These are phyloP conservation scores for Zosterops hypoxanthus DNA, from an alignment of 2,113 vertebrate species.

Conservation along the genomic window DNA sequence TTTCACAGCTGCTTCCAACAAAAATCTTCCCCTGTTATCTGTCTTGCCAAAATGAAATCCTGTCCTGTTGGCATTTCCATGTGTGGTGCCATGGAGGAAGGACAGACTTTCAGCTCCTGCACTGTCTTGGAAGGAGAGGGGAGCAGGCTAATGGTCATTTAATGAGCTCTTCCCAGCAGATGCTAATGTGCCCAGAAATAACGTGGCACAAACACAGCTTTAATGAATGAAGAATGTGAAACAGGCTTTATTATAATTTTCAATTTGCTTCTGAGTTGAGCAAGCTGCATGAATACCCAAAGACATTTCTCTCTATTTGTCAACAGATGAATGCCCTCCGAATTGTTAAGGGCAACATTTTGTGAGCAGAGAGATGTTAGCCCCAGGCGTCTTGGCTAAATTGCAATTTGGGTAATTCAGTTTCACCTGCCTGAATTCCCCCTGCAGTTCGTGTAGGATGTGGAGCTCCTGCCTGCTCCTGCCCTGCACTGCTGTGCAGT, in stretches of 20 bases:
- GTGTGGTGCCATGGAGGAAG: background rate
- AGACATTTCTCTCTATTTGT: constrained; percentile 44
- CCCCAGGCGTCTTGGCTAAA: constrained; percentile 63
- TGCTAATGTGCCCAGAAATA: background rate
- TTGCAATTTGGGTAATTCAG: constrained; percentile 59
- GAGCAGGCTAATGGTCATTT: constrained; percentile 11
- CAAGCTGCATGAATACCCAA: constrained; percentile 9
- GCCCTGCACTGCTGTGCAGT: constrained; percentile 51
- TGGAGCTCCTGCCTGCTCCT: constrained; percentile 5
- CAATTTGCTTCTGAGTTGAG: constrained; percentile 17
- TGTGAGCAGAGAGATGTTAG: constrained; percentile 9
- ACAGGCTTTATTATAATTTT: constrained; percentile 52
- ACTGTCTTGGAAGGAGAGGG: constrained; percentile 19
- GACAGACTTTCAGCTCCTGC: background rate
- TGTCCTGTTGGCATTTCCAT: background rate
- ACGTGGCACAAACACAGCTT: constrained; percentile 10
- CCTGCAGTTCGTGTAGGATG: constrained; percentile 31
- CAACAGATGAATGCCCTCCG: constrained; percentile 55
- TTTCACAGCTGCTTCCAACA: background rate
- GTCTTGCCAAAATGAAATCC: background rate
- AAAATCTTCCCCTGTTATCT: background rate
- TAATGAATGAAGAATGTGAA: constrained; percentile 42
- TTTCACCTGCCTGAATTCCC: constrained; percentile 68
- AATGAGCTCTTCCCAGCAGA: constrained; percentile 40
- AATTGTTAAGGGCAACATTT: constrained; percentile 46